Percentiles rank a stretch among this genome's conserved stretches.
phyloP scores from a whole-genome alignment of 1,140 invertebrate genomes.

The Hylaeus volcanicus region DNA sequence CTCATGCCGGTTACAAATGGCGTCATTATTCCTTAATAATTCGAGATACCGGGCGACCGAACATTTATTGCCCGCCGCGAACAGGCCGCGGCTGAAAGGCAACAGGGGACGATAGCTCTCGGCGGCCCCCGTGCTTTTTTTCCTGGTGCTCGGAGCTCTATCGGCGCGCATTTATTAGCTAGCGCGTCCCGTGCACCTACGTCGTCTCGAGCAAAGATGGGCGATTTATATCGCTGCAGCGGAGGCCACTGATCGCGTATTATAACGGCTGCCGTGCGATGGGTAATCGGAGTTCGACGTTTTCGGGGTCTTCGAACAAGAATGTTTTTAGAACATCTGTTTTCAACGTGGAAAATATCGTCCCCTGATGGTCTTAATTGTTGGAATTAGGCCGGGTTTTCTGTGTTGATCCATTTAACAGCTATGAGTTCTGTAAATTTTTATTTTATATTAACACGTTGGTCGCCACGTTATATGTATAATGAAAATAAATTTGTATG shows the following conservation, averaged over 20 bases:
- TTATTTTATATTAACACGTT: too few species aligned
- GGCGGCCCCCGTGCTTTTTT: constrained; percentile 12
- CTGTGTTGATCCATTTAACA: too few species aligned
- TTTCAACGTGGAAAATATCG: too few species aligned
- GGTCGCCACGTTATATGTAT: too few species aligned
- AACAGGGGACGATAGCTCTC: constrained; percentile 37
- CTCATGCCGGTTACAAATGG: constrained; percentile 66
- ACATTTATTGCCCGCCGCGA: constrained; percentile 56
- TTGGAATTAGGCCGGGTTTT: too few species aligned
- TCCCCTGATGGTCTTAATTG: too few species aligned
- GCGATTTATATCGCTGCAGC: constrained; percentile 46
- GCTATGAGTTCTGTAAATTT: too few species aligned
- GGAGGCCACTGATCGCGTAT: constrained; percentile 21
- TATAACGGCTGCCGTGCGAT: constrained; percentile 39
- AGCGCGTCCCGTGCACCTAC: constrained; percentile 19
- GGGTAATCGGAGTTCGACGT: constrained; percentile 49
- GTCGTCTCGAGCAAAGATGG: constrained; percentile 18
- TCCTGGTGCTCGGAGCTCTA: constrained; percentile 37
- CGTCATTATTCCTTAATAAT: constrained; percentile 70
- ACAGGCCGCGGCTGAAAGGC: background rate
- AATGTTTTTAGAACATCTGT: too few species aligned
- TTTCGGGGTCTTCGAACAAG: constrained; percentile 14
- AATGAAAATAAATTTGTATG: too few species aligned
- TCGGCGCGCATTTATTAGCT: constrained; percentile 58
- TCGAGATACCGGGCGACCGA: constrained; percentile 56